A percentile compares a stretch with the other conserved stretches of the same genome.
phyloP scores from a whole-genome alignment of 2,113 vertebrate genomes.

The Falcunculus frontatus region DNA sequence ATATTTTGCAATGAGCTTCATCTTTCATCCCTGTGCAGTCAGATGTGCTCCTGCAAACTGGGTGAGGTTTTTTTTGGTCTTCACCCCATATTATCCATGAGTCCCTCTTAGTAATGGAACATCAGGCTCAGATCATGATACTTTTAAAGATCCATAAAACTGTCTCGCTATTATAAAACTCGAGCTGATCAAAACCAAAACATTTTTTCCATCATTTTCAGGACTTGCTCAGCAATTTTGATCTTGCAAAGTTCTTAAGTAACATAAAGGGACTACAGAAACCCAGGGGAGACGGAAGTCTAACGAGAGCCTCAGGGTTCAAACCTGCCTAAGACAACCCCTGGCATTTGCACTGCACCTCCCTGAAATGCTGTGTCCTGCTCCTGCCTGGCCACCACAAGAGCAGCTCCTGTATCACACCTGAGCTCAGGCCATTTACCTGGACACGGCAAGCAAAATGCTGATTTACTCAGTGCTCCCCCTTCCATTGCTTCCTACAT shows the following conservation, averaged over 20 bases:
- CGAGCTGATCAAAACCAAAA: not conserved
- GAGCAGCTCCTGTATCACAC: not conserved
- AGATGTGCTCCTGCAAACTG: not conserved
- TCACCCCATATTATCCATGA: rapidly evolving
- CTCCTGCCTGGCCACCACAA: rapidly evolving
- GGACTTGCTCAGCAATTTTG: not conserved
- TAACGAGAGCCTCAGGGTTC: not conserved
- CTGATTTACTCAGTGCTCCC: not conserved
- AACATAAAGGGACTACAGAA: not conserved
- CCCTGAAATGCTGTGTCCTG: no score
- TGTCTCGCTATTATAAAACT: not conserved
- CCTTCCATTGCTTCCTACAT: not conserved
- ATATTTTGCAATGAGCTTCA: not conserved
- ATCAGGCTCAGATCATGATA: not conserved
- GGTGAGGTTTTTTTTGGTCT: not conserved
- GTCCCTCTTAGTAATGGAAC: not conserved
- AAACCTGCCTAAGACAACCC: not conserved
- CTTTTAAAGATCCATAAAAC: not conserved
- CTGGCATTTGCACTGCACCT: no score
- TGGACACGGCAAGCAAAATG: not conserved
- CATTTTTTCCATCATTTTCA: not conserved
- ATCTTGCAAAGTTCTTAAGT: not conserved
- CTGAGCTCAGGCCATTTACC: not conserved
- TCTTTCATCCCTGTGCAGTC: not conserved
- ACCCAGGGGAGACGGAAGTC: not conserved